These are phyloP conservation scores for Hypotaenidia okinawae DNA, from an alignment of 2,797 vertebrate species.

Conservation along the genomic window DNA sequence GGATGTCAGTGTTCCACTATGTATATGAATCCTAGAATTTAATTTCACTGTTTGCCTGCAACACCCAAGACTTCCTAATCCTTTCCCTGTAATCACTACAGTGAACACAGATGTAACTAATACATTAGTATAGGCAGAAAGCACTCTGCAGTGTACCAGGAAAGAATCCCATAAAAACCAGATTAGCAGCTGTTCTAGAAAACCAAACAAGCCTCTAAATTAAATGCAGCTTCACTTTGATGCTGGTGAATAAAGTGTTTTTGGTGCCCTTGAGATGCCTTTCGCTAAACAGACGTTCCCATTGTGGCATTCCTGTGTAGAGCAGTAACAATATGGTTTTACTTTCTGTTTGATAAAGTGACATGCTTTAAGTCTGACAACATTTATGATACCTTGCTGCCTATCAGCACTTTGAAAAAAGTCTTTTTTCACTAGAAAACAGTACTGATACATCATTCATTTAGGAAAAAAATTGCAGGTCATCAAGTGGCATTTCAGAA, in stretches of 20 bases:
- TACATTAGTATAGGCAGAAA: not conserved
- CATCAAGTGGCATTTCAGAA: not conserved
- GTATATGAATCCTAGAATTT: not conserved
- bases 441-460: not conserved
- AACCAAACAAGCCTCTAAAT: constrained; percentile 1
- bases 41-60: not conserved
- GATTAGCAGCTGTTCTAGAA: not conserved
- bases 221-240: constrained; percentile 25
- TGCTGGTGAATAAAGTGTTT: not conserved
- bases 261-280: not conserved
- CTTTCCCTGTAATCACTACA: not conserved
- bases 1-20: not conserved
- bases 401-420: not conserved
- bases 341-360: constrained; percentile 7
- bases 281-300: constrained; percentile 21
- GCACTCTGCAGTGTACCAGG: not conserved
- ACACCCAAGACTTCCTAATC: not conserved
- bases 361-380: not conserved
- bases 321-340: not conserved
- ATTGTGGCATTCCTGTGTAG: not conserved
- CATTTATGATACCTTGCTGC: not conserved
- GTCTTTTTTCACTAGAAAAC: not conserved
- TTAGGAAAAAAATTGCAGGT: not conserved
- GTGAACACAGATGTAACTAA: not conserved
- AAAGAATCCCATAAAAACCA: not conserved